Evolutionary conservation across 2,888 invertebrate genomes (phyloP), one percentile per base, ranked within the genome.

Genomic region (Leucophenga montana): DNA sequence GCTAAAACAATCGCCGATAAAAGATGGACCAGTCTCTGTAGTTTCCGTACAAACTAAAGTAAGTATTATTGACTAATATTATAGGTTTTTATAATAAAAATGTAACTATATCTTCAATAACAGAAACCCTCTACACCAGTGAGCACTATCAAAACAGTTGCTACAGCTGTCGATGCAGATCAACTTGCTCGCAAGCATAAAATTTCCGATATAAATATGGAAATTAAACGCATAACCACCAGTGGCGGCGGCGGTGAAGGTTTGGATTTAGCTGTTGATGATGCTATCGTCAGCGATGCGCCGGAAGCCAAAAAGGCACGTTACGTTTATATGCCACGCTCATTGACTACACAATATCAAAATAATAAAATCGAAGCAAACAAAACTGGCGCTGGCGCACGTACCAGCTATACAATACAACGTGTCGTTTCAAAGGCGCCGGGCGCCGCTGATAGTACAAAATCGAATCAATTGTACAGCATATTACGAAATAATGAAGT

Each of bases 181-280:
- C n/a, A 9, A n/a, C 14, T n/a, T 61, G 33, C 74, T 13, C 82
- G 77, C 0, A 83, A 86, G 69, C 85, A 85, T 69, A 83, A 86
- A 61, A 77, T 86, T 2, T 80, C 84, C 1, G 85, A 87, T 78
- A 83, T 85, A 53, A 88, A 87, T 68, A 72, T 82, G 2, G 80
- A 88, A 74, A 77, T 87, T 14, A 82, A 82, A 62, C 75, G 80
- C n/a, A 68, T 85, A 54, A 70, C 78, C 0, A 71, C 71, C 6
- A 20, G 69, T 11, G 71, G 70, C 66, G 67, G 68, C 5, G 69
- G 16, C 39, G 75, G 71, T 61, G 80, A 82, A 8, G 27, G 22
- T 11, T 27, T 16, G 14, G 33, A 22, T 14, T 13, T 20, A 33
- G 27, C 46, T 14, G 13, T 13, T 6, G 62, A 64, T 22, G 27